Evolutionary conservation across 2,888 invertebrate genomes (phyloP), one percentile per base, ranked within the genome.

Genomic region (Cephus pulcher): DNA sequence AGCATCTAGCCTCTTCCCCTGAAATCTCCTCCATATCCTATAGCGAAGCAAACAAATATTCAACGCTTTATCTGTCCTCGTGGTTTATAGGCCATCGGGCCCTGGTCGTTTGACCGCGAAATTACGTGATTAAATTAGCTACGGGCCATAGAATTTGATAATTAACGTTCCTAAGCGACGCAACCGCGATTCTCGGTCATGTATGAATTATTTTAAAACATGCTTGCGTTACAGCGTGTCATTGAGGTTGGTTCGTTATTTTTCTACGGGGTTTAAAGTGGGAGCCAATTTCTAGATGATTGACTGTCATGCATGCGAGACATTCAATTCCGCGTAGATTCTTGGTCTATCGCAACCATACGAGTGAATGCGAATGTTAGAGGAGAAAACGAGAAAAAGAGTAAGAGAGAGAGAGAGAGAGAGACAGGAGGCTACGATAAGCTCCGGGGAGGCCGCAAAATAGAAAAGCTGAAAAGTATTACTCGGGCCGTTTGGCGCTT

Each of bases 91-190:
- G 69, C 79, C 76, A 77, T 75, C 69, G 75, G 69, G 78, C 75
- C 77, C 77, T 74, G 80, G 34, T 76, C 80, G 78, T 83, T 85
- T 85, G 80, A 84, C 82, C 82, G 84, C 75, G 75, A 84, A 78
- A 83, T 82, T 81, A 80, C 81, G 73, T 82, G 81, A 86, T 86
- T 84, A 80, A 78, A 85, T 85, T 83, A 84, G 73, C 82, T 40
- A 82, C 78, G 81, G 80, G 77, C 81, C 81, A 80, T 78, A 82
- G 82, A 82, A 82, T 81, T 82, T 74, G 75, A 35, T 81, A 79
- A 82, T 86, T 82, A 84, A 78, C 80, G 78, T 78, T 74, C 35
- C 70, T 30, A 37, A 74, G 32, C 75, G 75, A 70, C 34, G 34
- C 70, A 4, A 30, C 12, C 70, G 30, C 70, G 70, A 30, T 4